Evolutionary conservation across 1,140 invertebrate species (phyloP), one percentile per base, ranked within the genome.

Genomic region (Aphis gossypii): DNA sequence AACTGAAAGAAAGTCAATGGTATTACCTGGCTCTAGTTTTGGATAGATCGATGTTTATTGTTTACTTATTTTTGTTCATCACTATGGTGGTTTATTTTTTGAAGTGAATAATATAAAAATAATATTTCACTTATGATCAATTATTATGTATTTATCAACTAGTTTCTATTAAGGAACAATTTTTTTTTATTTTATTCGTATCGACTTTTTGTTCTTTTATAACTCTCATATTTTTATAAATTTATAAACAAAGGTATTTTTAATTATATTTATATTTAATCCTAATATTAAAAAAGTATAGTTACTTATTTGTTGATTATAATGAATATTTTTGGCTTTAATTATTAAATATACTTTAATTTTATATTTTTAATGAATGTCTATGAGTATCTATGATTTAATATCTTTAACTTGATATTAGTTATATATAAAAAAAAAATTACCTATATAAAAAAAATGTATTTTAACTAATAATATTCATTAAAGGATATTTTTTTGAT

Each of bases 11-110:
- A 95, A 96, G 54, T 44, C 96, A 97, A 94, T 97, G 97, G 96
- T 95, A 96, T 87, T 94, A 96, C 25, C 94, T 97, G 88, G 97
- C 96, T 14, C 96, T 96, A 14, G 96, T 96, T 11, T 95, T 97
- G 68, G 97, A 97, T 95, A 95, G 97, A 93, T 94, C 97, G 38
- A 95, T 95, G 6, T 97, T 97, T 94, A 68, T 96, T 51, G 84
- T 96, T 25, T 97, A 97, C 94, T 95, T 95, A 82, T 94, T 96
- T n/a, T 94, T 96, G 30, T 97, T 96, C 94, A 93, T 95, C 5
- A 94, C 96, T 60, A 95, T 97, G 94, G 95, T 96, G 84, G 95
- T 96, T 76, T 94, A 95, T 35, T 97, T 94, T 56, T 56, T 93
- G 14, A 93, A 83, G n/a, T 92, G n/a, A 92, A 51, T 41, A 30